A percentile compares a stretch with the other conserved stretches of the same genome.
Evolutionary conservation across 2,113 vertebrate species (phyloP).

Genomic region (Sciurus niger): DNA sequence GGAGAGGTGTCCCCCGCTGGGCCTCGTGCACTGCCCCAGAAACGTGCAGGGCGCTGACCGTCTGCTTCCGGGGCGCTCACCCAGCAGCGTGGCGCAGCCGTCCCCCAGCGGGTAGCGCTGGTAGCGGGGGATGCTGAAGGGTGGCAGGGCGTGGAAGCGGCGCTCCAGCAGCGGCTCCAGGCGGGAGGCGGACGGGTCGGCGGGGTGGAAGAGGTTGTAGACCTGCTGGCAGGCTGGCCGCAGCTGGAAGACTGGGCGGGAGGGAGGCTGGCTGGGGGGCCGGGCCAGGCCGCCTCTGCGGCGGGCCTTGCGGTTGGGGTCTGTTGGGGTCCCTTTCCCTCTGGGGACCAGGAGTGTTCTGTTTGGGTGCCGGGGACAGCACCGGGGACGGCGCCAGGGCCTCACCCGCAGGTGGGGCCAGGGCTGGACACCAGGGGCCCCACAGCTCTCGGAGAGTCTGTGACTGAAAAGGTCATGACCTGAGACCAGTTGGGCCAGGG

Average conservation of each 20-base stretch:
- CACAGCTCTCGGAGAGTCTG: background rate
- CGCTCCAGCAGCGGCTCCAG: conserved; percentile 97
- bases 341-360: background rate
- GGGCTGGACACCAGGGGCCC: too few species aligned
- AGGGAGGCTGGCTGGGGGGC: accelerated
- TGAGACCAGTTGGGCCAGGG: too few species aligned
- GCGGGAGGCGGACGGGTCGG: conserved; percentile 97
- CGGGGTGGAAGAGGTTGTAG: conserved; percentile 98
- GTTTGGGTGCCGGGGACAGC: background rate
- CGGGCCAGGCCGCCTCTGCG: background rate
- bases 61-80: conserved; percentile 80
- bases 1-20: background rate
- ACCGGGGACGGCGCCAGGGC: too few species aligned
- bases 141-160: conserved; percentile 95
- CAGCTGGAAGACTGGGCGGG: conserved; percentile 90
- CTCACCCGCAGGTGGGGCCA: background rate
- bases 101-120: conserved; percentile 98
- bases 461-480: background rate
- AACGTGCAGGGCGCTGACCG: background rate
- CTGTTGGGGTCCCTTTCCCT: background rate
- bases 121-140: conserved; percentile 96
- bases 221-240: conserved; percentile 98
- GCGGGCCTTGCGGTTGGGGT: background rate
- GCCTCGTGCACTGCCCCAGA: too few species aligned
- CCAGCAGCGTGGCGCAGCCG: conserved; percentile 95